phyloP scores from a whole-genome alignment of 2,797 vertebrate species.

The Leptatherina wallacei region DNA sequence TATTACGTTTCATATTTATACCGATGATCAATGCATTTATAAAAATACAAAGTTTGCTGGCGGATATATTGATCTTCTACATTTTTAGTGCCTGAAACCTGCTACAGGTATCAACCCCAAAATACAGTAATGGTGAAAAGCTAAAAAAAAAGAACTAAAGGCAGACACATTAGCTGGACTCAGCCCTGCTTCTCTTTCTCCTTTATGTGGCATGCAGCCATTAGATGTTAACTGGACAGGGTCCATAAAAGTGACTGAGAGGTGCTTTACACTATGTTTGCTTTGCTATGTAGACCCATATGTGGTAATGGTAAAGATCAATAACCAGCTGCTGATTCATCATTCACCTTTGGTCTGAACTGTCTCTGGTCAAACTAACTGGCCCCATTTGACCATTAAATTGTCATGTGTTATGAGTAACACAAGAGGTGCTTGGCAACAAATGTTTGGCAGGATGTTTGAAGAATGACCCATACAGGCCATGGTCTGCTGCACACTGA shows the following conservation, averaged over 20 bases:
- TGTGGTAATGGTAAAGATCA: constrained; percentile 76
- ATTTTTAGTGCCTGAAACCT: background rate
- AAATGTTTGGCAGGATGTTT: constrained; percentile 73
- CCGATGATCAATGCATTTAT: background rate
- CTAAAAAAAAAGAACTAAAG: constrained; percentile 22
- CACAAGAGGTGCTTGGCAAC: constrained; percentile 71
- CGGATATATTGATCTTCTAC: background rate
- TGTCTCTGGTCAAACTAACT: constrained; percentile 69
- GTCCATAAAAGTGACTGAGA: constrained; percentile 73
- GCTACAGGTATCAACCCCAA: background rate
- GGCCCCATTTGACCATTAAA: constrained; percentile 78
- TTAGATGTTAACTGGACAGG: constrained; percentile 62
- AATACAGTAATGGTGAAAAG: constrained; percentile 2
- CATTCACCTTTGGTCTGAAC: constrained; percentile 58
- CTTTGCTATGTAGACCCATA: constrained; percentile 55
- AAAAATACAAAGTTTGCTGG: background rate
- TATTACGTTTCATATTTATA: background rate
- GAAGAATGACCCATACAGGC: constrained; percentile 68
- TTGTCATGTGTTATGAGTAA: constrained; percentile 75
- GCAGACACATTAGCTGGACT: constrained; percentile 28
- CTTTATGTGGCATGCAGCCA: constrained; percentile 41
- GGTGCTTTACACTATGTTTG: constrained; percentile 68
- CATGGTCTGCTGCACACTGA: constrained; percentile 71
- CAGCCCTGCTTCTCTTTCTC: constrained; percentile 47
- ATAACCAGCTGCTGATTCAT: constrained; percentile 75